Percentiles rank a stretch among this genome's conserved stretches.
Conservation (phyloP, 2,888 invertebrate species). For the Sclerodermus sp. region DNA sequence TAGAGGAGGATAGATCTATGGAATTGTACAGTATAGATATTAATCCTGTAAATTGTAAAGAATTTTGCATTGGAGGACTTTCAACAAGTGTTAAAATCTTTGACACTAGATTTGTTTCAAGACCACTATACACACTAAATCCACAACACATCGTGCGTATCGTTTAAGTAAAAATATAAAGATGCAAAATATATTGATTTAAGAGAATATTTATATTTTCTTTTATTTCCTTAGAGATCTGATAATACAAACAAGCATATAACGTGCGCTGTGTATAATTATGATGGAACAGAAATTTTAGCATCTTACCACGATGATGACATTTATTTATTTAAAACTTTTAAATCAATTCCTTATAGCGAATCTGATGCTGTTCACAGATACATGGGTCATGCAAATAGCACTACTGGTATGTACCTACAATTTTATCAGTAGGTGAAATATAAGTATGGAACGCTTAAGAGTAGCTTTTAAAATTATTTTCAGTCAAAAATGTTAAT, state of each 20-base stretch:
- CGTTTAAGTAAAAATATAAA: constrained; percentile 27
- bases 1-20: no score
- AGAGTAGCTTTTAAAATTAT: neutral
- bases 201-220: no score
- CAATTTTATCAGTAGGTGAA: neutral
- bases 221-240: no score
- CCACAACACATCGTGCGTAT: constrained; percentile 66
- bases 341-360: constrained; percentile 54
- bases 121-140: constrained; percentile 66
- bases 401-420: constrained; percentile 36
- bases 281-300: constrained; percentile 86
- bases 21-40: constrained; percentile 87
- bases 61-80: constrained; percentile 83
- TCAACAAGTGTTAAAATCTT: constrained; percentile 78
- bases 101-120: constrained; percentile 66
- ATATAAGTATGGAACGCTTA: no score
- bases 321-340: constrained; percentile 83
- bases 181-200: no score
- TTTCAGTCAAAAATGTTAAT: constrained; percentile 83
- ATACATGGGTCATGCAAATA: constrained; percentile 66
- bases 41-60: constrained; percentile 75
- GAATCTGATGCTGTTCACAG: constrained; percentile 60
- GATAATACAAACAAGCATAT: no score
- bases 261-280: constrained; percentile 89
- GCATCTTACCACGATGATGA: constrained; percentile 94